Percentiles rank a stretch among this genome's conserved stretches.
phyloP scores from a whole-genome alignment of 2,797 vertebrate species.

The Trachurus trachurus region DNA sequence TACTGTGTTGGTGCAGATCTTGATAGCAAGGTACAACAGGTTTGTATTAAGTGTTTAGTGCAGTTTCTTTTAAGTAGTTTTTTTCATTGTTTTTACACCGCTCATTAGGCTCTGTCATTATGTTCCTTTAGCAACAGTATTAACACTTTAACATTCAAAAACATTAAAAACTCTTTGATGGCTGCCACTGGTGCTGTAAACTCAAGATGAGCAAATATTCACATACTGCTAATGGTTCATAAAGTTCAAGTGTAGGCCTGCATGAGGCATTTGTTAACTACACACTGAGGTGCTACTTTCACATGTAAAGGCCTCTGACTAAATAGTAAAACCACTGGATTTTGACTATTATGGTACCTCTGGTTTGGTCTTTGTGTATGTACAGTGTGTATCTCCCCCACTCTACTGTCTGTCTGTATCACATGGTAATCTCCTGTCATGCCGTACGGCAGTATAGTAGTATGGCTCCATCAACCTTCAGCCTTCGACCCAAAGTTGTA shows the following conservation, averaged over 20 bases:
- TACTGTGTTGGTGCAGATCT: background rate
- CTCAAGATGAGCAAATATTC: background rate
- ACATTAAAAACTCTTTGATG: background rate
- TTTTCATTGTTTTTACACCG: background rate
- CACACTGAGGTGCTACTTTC: background rate
- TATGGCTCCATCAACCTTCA: background rate
- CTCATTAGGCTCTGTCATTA: slow-evolving; percentile 1
- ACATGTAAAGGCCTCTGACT: background rate
- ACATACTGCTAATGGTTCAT: background rate
- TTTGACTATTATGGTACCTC: no score
- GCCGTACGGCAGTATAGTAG: no score
- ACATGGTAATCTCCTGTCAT: background rate
- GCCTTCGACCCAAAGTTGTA: background rate
- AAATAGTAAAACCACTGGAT: background rate
- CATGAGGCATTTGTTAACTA: background rate
- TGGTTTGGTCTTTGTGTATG: background rate
- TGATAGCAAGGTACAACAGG: background rate
- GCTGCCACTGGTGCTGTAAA: background rate
- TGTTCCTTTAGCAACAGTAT: background rate
- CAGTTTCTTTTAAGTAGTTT: background rate
- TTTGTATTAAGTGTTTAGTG: background rate
- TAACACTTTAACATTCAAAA: background rate
- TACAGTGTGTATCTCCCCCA: no score
- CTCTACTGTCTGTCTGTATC: no score
- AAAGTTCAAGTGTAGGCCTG: background rate